Evolutionary conservation across 2,888 invertebrate species (phyloP).

Genomic region (Hemistola chrysoprasaria): DNA sequence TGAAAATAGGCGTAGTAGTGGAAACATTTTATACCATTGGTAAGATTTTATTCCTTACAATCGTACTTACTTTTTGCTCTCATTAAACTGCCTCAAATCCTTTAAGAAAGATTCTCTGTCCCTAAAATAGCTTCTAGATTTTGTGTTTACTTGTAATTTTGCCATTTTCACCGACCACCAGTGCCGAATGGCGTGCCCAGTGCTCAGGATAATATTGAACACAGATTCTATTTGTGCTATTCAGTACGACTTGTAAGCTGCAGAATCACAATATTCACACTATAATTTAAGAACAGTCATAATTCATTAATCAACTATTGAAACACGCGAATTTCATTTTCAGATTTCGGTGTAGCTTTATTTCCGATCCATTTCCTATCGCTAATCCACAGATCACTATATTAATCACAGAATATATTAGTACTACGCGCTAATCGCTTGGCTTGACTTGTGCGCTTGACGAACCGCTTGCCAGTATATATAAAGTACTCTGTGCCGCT

Average conservation of each 20-base stretch:
- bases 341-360: too few relatives aligned
- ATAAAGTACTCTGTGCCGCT: too few relatives aligned
- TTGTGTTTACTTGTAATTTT: conserved; percentile 75
- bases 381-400: too few relatives aligned
- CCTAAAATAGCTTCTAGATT: conserved; percentile 87
- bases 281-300: conserved; percentile 8
- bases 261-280: conserved; percentile 3
- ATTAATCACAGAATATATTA: too few relatives aligned
- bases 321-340: too few relatives aligned
- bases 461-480: too few relatives aligned
- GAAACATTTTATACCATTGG: too few relatives aligned
- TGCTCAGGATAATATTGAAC: background rate
- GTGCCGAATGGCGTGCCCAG: conserved; percentile 17
- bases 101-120: conserved; percentile 91
- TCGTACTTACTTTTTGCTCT: conserved; percentile 91
- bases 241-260: too few relatives aligned
- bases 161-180: conserved; percentile 55
- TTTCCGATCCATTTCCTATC: too few relatives aligned
- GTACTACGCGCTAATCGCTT: too few relatives aligned
- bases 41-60: background rate
- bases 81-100: conserved; percentile 95
- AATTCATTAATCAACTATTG: background rate
- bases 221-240: background rate
- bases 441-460: too few relatives aligned
- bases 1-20: too few relatives aligned